Evolutionary conservation across 2,797 vertebrate genomes (phyloP).

Genomic region (Amblyopsis hoosieri): DNA sequence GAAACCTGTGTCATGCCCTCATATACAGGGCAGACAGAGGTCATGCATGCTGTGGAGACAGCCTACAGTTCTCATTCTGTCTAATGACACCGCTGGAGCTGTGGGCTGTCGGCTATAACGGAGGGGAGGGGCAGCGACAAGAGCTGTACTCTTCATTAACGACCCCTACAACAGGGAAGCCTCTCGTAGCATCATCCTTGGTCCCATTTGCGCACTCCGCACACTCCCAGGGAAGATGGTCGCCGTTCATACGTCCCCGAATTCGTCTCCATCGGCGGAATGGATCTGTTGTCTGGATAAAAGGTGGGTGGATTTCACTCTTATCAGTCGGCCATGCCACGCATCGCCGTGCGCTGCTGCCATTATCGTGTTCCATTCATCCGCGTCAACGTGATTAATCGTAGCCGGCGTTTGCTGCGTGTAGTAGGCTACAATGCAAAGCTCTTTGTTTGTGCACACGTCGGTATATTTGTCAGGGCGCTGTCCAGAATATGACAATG

Average conservation of each 20-base stretch:
- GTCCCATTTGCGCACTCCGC: conserved; percentile 48
- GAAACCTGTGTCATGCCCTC: not conserved
- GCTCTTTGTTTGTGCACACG: conserved; percentile 12
- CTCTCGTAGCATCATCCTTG: conserved; percentile 49
- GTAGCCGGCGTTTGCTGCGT: conserved; percentile 56
- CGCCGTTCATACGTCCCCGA: conserved; percentile 85
- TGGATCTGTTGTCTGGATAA: conserved; percentile 97
- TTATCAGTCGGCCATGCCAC: conserved; percentile 18
- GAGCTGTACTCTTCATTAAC: conserved; percentile 58
- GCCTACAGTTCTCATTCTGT: not conserved
- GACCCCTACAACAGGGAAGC: conserved; percentile 61
- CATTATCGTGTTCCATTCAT: conserved; percentile 29
- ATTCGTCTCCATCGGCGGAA: conserved; percentile 86
- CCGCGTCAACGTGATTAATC: conserved; percentile 51
- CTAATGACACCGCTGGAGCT: conserved; percentile 25
- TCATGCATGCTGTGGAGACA: conserved; percentile 13
- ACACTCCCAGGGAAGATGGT: conserved; percentile 84
- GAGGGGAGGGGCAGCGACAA: conserved; percentile 53
- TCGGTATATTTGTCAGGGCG: not conserved
- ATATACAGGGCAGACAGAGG: conserved; percentile 25
- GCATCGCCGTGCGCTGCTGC: conserved; percentile 5
- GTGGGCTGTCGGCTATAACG: conserved; percentile 10
- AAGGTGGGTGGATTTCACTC: conserved; percentile 77
- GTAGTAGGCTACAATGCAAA: conserved; percentile 17
- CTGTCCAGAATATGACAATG: conserved; percentile 16